Evolutionary conservation across 2,888 invertebrate genomes (phyloP), one percentile per base, ranked within the genome.

Genomic region (Branchellion lobata): DNA sequence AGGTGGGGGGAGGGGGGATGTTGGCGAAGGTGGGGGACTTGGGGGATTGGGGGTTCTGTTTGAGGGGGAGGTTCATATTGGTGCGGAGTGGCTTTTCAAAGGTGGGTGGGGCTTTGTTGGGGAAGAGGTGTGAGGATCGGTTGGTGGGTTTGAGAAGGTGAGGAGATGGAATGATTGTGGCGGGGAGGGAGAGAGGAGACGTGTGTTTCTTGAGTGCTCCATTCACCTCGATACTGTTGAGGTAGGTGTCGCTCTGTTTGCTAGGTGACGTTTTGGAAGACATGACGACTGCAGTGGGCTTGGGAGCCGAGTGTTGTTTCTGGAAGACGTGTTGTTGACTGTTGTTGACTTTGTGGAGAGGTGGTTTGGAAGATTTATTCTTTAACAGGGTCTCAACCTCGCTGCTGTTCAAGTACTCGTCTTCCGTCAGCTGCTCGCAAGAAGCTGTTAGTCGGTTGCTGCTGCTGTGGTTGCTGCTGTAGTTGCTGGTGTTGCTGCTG

Each of bases 1-100:
- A 77, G 24, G 24, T 24, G 21, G 77, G 77, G 14, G 77, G 77
- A n/a, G 77, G 77, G 18, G 77, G 77, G 31, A 77, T 77, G 36
- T 57, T 34, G 33, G 75, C 31, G 27, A 75, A 75, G 18, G 75
- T 24, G 14, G 75, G 75, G 18, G 24, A 24, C 24, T 27, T 75
- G 21, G 31, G 29, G 3, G 73, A 36, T 21, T n/a, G 21, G 31
- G 73, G 2, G 1, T 36, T 21, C 0, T 33, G n/a, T 27, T 34
- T 21, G 8, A 11, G 24, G 24, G 47, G 53, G 24, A 24, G 3
- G 1, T 3, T 40, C 5, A 5, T 24, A 5, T 53, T 75, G 24
- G 14, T 53, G 18, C 11, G 24, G 27, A 51, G 14, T 24, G n/a
- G 40, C 8, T 75, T 75, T 29, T 75, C 33, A 53, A 40, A 40